phyloP scores from a whole-genome alignment of 2,797 vertebrate genomes.

The Nyctibius grandis region DNA sequence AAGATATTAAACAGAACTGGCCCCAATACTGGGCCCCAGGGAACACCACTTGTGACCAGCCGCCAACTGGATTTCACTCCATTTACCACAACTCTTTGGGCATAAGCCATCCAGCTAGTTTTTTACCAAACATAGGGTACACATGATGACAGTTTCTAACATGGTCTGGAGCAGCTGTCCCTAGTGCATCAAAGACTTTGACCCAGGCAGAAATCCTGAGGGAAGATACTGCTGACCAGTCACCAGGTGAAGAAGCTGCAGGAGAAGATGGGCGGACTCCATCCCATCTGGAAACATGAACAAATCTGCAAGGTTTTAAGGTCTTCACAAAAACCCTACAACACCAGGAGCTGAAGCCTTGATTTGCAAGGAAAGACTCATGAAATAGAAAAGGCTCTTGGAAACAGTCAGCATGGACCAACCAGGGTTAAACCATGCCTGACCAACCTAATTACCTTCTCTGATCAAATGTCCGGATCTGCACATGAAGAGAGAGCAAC shows the following conservation, averaged over 20 bases:
- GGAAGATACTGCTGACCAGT: background rate
- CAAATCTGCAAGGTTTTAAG: background rate
- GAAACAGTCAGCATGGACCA: background rate
- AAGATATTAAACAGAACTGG: background rate
- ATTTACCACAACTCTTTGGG: background rate
- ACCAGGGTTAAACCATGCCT: background rate
- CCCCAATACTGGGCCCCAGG: background rate
- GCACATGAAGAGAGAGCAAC: background rate
- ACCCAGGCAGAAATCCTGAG: background rate
- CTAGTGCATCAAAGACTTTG: background rate
- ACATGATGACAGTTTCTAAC: background rate
- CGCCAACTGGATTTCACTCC: background rate
- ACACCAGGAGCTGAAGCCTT: background rate
- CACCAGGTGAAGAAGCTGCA: background rate
- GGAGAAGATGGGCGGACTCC: background rate
- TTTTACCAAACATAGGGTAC: background rate
- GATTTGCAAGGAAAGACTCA: background rate
- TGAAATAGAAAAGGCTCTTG: background rate
- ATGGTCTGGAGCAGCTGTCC: background rate
- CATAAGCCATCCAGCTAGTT: rapidly evolving
- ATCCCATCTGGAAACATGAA: background rate
- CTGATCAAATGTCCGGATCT: background rate
- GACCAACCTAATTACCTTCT: background rate
- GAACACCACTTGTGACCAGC: background rate
- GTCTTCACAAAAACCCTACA: background rate